phyloP scores from a whole-genome alignment of 2,113 vertebrate species.

The Podarcis muralis region DNA sequence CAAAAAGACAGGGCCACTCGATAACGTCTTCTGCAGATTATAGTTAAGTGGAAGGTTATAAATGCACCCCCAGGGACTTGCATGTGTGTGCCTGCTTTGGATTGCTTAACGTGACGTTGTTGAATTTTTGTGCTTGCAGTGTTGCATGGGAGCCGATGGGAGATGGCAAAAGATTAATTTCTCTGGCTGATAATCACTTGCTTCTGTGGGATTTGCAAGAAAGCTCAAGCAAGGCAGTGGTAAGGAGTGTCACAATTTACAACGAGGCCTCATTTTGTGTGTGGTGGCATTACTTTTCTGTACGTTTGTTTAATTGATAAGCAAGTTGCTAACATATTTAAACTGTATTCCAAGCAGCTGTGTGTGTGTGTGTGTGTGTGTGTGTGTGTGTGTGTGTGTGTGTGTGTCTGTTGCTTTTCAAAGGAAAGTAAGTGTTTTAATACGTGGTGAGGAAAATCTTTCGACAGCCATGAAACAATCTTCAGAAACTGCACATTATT shows the following conservation, averaged over 20 bases:
- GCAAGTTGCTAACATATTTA: background rate
- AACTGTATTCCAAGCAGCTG: background rate
- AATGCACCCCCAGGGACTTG: background rate
- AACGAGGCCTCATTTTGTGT: background rate
- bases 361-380: no score
- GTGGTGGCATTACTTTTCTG: background rate
- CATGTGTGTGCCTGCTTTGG: background rate
- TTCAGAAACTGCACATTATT: background rate
- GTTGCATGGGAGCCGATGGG: conserved; percentile 96
- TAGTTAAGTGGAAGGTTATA: background rate
- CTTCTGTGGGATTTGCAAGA: conserved; percentile 95
- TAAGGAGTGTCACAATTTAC: conserved; percentile 70
- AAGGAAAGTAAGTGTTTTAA: background rate
- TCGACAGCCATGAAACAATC: background rate
- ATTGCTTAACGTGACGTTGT: background rate
- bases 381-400: no score
- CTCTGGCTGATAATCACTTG: conserved; percentile 91
- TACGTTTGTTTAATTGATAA: no score
- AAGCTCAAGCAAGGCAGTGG: conserved; percentile 87
- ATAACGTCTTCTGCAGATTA: conserved; percentile 9
- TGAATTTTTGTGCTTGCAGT: conserved; percentile 71
- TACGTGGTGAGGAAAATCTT: background rate
- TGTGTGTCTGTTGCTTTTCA: background rate
- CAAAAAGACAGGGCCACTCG: background rate
- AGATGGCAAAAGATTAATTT: conserved; percentile 91